Conservation (phyloP, 2,888 invertebrate species). For the Spilosoma lubricipeda region DNA sequence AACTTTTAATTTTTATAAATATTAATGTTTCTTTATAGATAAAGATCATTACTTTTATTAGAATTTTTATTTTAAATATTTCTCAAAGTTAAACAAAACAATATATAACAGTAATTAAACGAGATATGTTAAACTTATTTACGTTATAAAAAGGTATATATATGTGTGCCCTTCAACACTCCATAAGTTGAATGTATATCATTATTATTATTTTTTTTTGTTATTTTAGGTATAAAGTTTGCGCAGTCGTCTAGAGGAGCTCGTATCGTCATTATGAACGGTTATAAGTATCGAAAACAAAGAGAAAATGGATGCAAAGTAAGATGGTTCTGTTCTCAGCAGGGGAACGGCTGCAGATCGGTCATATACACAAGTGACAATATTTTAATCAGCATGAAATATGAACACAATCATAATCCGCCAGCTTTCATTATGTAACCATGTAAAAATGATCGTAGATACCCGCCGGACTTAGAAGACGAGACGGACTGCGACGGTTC, state of each 20-base stretch:
- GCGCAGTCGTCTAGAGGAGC: slow-evolving; percentile 14
- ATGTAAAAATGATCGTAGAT: neutral
- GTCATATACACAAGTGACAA: slow-evolving; percentile 21
- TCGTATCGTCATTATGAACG: slow-evolving; percentile 21
- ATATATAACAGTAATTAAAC: no score
- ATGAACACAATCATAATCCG: slow-evolving; percentile 24
- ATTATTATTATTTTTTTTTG: neutral
- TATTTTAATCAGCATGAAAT: slow-evolving; percentile 20
- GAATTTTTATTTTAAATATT: no score
- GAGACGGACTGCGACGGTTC: neutral
- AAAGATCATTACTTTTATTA: no score
- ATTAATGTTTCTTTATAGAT: no score
- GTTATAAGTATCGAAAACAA: slow-evolving; percentile 25
- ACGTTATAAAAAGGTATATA: no score
- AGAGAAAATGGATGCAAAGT: slow-evolving; percentile 5
- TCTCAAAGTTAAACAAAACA: no score
- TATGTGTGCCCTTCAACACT: neutral
- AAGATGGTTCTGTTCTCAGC: slow-evolving; percentile 27
- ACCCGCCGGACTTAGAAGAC: no score
- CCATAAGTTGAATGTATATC: neutral
- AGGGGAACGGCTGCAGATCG: slow-evolving; percentile 21
- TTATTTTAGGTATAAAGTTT: neutral
- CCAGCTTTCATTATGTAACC: slow-evolving; percentile 1
- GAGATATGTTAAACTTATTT: no score
- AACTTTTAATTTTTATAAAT: no score